A percentile compares a stretch with the other conserved stretches of the same genome.
phyloP scores from a whole-genome alignment of 2,888 invertebrate species.

The Catonia carolina region DNA sequence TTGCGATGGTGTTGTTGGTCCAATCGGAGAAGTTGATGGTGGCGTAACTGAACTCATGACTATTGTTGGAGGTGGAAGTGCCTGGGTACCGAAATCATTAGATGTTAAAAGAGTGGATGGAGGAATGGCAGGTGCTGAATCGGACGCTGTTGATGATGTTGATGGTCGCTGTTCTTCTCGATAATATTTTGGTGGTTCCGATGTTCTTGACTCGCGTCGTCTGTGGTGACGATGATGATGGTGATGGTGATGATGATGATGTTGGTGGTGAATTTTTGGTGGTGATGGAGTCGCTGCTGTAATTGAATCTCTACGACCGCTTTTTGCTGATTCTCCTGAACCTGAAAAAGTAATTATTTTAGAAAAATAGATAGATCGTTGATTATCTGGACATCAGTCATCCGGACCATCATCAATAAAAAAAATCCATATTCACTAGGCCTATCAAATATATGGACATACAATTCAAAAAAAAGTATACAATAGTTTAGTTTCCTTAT shows the following conservation, averaged over 20 bases:
- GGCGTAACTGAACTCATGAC: slow-evolving; percentile 78
- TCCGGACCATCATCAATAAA: too few relatives aligned
- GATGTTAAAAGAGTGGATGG: slow-evolving; percentile 27
- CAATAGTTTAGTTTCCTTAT: too few relatives aligned
- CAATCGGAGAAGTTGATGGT: slow-evolving; percentile 72
- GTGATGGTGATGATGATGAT: slow-evolving; percentile 35
- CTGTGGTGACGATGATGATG: slow-evolving; percentile 49
- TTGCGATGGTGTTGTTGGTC: slow-evolving; percentile 48
- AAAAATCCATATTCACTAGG: too few relatives aligned
- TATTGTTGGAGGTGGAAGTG: slow-evolving; percentile 60
- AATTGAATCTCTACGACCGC: slow-evolving; percentile 45
- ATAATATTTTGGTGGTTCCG: slow-evolving; percentile 46
- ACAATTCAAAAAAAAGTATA: too few relatives aligned
- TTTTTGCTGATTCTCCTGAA: slow-evolving; percentile 58
- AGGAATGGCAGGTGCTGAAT: slow-evolving; percentile 53
- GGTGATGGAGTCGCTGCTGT: slow-evolving; percentile 46
- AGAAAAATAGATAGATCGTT: too few relatives aligned
- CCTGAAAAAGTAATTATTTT: slow-evolving; percentile 44
- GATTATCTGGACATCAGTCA: too few relatives aligned
- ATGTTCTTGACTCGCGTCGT: slow-evolving; percentile 40
- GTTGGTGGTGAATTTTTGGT: slow-evolving; percentile 29
- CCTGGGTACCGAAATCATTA: slow-evolving; percentile 30
- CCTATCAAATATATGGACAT: too few relatives aligned
- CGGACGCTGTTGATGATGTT: slow-evolving; percentile 65
- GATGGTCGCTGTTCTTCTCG: slow-evolving; percentile 61